phyloP scores from a whole-genome alignment of 2,113 vertebrate species.

The Macroglossus sobrinus region DNA sequence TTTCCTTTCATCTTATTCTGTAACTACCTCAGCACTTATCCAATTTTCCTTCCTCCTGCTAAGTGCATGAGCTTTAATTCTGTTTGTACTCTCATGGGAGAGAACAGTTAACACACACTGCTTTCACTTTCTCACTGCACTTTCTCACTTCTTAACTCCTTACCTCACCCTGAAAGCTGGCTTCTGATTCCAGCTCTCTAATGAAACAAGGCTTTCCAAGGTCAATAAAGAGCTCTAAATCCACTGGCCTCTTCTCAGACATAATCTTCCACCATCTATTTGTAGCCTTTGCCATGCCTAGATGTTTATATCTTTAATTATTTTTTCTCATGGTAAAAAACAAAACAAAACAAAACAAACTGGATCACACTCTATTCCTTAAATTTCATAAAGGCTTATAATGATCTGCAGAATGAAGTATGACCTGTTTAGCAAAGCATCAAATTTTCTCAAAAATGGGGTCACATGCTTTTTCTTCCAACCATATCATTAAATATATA shows the following conservation, averaged over 20 bases:
- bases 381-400: not conserved
- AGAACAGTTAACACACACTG: not conserved
- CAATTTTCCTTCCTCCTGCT: not conserved
- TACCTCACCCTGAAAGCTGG: not conserved
- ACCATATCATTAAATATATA: not conserved
- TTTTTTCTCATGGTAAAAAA: not conserved
- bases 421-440: not conserved
- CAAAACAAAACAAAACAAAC: not conserved
- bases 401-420: not conserved
- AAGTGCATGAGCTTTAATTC: not conserved
- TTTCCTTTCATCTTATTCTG: not conserved
- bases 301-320: not conserved
- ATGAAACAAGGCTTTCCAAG: constrained; percentile 6
- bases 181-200: not conserved
- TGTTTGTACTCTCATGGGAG: not conserved
- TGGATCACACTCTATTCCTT: not conserved
- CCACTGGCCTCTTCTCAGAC: not conserved
- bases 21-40: not conserved
- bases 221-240: not conserved
- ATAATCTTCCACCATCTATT: not conserved
- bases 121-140: not conserved
- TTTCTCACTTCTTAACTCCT: not conserved
- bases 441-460: not conserved
- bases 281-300: not conserved
- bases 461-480: not conserved